Evolutionary conservation across 2,113 vertebrate genomes (phyloP).

Genomic region (Centrocercus urophasianus): DNA sequence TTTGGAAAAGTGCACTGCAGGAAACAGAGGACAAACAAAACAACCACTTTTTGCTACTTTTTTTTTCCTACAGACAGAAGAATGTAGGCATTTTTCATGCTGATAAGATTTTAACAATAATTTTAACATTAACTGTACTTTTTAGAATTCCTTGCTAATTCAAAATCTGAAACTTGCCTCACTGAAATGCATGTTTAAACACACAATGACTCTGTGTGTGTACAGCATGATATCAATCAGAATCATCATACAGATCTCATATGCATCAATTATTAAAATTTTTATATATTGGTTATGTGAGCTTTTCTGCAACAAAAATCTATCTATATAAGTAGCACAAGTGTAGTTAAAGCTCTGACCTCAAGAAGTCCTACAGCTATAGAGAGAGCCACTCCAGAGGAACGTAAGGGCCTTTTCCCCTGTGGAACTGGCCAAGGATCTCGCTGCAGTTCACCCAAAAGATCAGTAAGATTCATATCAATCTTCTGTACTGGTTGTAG

Average conservation of each 20-base stretch:
- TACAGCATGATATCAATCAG: background rate
- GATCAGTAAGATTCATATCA: constrained; percentile 98
- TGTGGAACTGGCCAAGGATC: constrained; percentile 98
- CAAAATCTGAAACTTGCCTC: background rate
- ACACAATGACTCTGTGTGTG: fast-evolving
- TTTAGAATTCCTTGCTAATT: background rate
- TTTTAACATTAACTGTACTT: background rate
- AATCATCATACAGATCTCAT: background rate
- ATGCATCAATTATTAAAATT: background rate
- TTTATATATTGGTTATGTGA: background rate
- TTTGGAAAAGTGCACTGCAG: constrained; percentile 94
- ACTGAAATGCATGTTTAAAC: background rate
- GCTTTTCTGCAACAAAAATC: background rate
- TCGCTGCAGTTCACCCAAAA: constrained; percentile 94
- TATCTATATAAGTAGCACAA: background rate
- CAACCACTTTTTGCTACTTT: background rate
- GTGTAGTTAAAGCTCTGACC: constrained; percentile 74
- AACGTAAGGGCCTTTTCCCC: constrained; percentile 92
- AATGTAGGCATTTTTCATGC: background rate
- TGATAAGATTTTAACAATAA: background rate
- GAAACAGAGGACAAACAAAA: constrained; percentile 23
- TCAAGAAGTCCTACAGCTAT: constrained; percentile 96
- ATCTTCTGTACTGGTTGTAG: constrained; percentile 97
- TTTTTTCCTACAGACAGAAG: background rate
- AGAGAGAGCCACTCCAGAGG: constrained; percentile 94